Evolutionary conservation across 2,797 vertebrate genomes (phyloP), one percentile per base, ranked within the genome.

Genomic region (Pristis pectinata): DNA sequence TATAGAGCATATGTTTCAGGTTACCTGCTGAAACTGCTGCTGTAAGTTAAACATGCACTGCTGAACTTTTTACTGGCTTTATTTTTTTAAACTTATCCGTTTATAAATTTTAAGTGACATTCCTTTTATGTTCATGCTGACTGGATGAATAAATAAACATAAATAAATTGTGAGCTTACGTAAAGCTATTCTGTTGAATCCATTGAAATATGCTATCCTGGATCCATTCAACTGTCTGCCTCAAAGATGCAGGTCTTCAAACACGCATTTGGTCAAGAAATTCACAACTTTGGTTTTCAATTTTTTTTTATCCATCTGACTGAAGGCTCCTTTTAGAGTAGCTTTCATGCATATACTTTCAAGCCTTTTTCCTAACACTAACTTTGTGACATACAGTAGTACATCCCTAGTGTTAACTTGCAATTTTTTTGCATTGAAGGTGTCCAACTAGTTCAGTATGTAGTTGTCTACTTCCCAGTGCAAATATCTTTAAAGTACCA

Each of bases 41-140:
- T 96, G 96, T 98, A 97, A 97, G 95, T 95, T 96, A 95, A 95
- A 97, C 97, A 96, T 95, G 92, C 97, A 96, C 96, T 96, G 96
- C 96, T 96, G 96, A 95, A 97, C 96, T 97, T 98, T 98, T 98
- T 97, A 97, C 96, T 96, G 96, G 96, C 97, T 97, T 97, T 97
- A 96, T 97, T 96, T 97, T 95, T 97, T 97, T 96, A 97, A 97
- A 96, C 96, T 97, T 97, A 97, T 97, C 95, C 95, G 96, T 97
- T 96, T 97, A 98, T 96, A 49, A 91, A 94, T 97, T 97, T 97
- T 97, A 97, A 97, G 96, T 97, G 97, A 97, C 97, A 96, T 96
- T 95, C 95, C 95, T 96, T 95, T 96, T 95, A 95, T 96, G 96
- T 96, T 93, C 97, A 96, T 98, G 97, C 96, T 97, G 96, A 98